Conservation (phyloP, 2,797 vertebrate genomes). For the Tinamus major region DNA sequence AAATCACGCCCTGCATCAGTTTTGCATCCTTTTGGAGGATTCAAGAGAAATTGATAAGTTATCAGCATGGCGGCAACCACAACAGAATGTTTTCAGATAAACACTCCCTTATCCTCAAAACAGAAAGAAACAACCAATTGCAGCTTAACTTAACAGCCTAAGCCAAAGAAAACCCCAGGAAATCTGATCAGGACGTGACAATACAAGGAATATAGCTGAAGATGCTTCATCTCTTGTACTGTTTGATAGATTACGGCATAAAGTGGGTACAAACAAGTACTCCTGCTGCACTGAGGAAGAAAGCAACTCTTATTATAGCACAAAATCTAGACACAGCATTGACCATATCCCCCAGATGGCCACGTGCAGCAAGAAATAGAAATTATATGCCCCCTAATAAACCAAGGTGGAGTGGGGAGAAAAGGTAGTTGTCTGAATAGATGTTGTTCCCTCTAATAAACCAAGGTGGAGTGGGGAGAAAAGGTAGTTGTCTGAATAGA, state of each 20-base stretch:
- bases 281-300: neutral
- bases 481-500: neutral
- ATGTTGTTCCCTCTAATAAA: neutral
- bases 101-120: neutral
- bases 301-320: neutral
- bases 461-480: neutral
- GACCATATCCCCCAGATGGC: neutral
- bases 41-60: neutral
- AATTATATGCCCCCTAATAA: neutral
- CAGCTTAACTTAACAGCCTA: neutral
- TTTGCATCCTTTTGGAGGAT: neutral
- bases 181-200: neutral
- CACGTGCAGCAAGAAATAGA: neutral
- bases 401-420: neutral
- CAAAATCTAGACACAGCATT: constrained; percentile 13
- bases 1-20: neutral
- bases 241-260: neutral
- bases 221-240: neutral
- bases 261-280: neutral
- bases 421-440: neutral
- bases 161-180: neutral
- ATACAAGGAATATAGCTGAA: neutral
- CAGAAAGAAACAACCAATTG: neutral
- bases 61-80: neutral
- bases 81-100: neutral